Evolutionary conservation across 1,140 invertebrate genomes (phyloP), one percentile per base, ranked within the genome.

Genomic region (Drosophila ficusphila): DNA sequence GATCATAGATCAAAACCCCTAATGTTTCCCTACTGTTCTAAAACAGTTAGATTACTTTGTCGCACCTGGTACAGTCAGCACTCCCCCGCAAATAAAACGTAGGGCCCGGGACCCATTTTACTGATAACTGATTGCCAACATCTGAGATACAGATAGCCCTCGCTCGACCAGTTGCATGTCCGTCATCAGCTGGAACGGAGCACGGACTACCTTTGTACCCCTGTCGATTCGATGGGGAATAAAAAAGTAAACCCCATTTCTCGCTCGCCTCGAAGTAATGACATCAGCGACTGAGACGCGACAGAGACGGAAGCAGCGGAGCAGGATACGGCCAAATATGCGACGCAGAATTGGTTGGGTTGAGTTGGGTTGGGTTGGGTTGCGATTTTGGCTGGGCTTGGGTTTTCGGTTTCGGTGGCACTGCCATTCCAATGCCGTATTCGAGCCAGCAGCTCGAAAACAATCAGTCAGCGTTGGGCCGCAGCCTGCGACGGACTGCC

Each of bases 391-490:
- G 34, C 38, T 57, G 53, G 39, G 52, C 27, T 67, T 67, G 44
- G 16, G 56, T 21, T 65, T 39, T 79, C 73, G 57, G 79, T 72
- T 83, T 72, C 76, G 79, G 68, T 69, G 58, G 72, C 77, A 58
- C 31, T 76, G 72, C 67, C 49, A 58, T 41, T 29, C 34, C 58
- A 60, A 61, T 61, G 65, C 60, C 60, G n/a, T n/a, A n/a, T n/a
- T n/a, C 68, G 71, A 56, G 49, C 46, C 71, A 39, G 54, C 56
- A 72, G 68, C 65, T 72, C 51, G 38, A 72, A 72, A 71, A 71
- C 69, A 72, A 72, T 82, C 77, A 88, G 82, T 88, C 74, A 79
- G 64, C 82, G 57, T 65, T 88, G 70, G 82, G 78, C 77, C 82
- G 65, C 82, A 76, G 82, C 77, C 82, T 82, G 82, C 51, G 77